Evolutionary conservation across 2,113 vertebrate genomes (phyloP), one percentile per base, ranked within the genome.

Genomic region (Myanophis thanlyinensis): DNA sequence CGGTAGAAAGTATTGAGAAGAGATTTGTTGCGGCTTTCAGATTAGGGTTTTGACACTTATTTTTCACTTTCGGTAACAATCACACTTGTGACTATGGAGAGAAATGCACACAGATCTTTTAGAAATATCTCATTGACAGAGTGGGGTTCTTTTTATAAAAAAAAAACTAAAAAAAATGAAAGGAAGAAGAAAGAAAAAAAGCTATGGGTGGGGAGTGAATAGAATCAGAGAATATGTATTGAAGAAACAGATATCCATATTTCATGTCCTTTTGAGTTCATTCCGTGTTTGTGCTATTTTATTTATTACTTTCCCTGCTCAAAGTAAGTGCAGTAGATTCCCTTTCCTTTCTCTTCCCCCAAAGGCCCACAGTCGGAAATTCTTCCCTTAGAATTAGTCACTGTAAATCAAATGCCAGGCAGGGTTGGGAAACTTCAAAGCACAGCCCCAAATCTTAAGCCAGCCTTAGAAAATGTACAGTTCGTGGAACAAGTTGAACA

Each of bases 61-160:
- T 96, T 96, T 93, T 96, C 95, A 95, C 93, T 96, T 97, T 93
- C 93, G 0, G 12, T 93, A 97, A 96, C 96, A 97, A 96, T 95
- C 92, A 92, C 94, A 93, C 84, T 92, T 97, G 46, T 85, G 94
- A 94, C 95, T 89, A 95, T 94, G 93, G 94, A 97, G 0, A 96
- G 93, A 95, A 96, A 96, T 97, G 96, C 96, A 96, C 96, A 96
- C 96, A 96, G 96, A 92, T 92, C 95, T 91, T 59, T 56, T 4
- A 92, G 91, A 92, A 94, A 89, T 93, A 92, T 59, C 93, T 49
- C 95, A 89, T 93, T 95, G 96, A 93, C 62, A 92, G 73, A 96
- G 95, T 95, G 93, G 95, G 95, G 0, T 59, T 59, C 25, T 56
- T 56, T 56, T 51, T 51, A 51, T 89, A 92, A 87, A 95, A 23